Percentiles rank a stretch among this genome's conserved stretches.
Conservation (phyloP, 2,113 vertebrate genomes). For the Notarius lentiginosus region DNA sequence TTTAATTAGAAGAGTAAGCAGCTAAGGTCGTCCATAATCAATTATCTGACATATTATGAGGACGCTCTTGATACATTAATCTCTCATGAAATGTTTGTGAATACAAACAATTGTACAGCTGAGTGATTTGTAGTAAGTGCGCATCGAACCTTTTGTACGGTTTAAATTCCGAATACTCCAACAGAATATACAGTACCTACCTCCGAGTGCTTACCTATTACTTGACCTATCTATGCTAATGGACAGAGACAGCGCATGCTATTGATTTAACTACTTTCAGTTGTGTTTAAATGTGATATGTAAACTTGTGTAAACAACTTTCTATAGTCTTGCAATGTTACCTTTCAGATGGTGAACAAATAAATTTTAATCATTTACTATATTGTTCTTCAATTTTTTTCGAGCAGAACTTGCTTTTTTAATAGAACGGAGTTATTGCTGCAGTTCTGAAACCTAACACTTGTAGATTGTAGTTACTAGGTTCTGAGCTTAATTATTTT, state of each 20-base stretch:
- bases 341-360: neutral
- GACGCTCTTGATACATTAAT: slow-evolving; percentile 7
- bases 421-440: neutral
- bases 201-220: neutral
- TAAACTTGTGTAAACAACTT: neutral
- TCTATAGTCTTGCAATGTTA: neutral
- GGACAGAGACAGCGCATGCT: neutral
- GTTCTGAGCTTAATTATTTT: neutral
- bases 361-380: neutral
- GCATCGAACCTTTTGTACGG: neutral
- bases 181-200: neutral
- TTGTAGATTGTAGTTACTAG: neutral
- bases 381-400: neutral
- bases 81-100: slow-evolving; percentile 22
- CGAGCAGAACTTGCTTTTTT: neutral
- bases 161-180: neutral
- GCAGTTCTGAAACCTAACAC: too few species aligned
- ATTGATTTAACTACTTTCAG: neutral
- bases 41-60: neutral
- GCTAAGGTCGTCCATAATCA: slow-evolving; percentile 16
- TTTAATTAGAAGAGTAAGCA: slow-evolving; percentile 36
- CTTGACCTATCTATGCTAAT: neutral
- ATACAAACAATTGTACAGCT: slow-evolving; percentile 27
- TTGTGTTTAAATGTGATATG: neutral
- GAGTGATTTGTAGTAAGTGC: slow-evolving; percentile 19